Percentiles rank a stretch among this genome's conserved stretches.
Evolutionary conservation across 2,888 invertebrate genomes (phyloP).

Genomic region (Dolichopus griseipennis): DNA sequence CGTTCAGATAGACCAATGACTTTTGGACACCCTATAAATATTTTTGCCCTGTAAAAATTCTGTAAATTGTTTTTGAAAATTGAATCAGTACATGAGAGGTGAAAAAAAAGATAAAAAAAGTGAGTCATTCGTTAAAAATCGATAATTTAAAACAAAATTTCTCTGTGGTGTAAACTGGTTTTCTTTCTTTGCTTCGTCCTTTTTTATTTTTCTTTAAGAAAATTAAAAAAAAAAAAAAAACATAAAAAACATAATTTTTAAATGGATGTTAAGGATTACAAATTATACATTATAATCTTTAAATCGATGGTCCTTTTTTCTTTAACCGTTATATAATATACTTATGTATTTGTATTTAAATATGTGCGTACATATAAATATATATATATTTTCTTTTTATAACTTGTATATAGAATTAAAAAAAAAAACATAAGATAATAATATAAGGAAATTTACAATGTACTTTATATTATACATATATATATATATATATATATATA

Average conservation of each 20-base stretch:
- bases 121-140: not conserved
- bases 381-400: too few relatives aligned
- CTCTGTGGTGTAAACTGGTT: not conserved
- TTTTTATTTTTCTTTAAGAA: not conserved
- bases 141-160: not conserved
- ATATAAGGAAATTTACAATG: too few relatives aligned
- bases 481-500: too few relatives aligned
- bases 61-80: too few relatives aligned
- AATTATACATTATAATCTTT: not conserved
- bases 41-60: too few relatives aligned
- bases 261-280: not conserved
- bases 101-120: not conserved
- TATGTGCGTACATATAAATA: not conserved
- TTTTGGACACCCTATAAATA: too few relatives aligned
- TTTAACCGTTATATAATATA: not conserved
- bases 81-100: too few relatives aligned
- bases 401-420: too few relatives aligned
- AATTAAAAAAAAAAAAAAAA: not conserved
- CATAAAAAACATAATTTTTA: not conserved
- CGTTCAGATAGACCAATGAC: too few relatives aligned
- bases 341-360: not conserved
- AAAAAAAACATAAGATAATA: too few relatives aligned
- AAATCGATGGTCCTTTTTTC: not conserved
- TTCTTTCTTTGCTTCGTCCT: not conserved
- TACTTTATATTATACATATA: too few relatives aligned